Conservation (phyloP, 2,113 vertebrate genomes). For the Hyaena hyaena region DNA sequence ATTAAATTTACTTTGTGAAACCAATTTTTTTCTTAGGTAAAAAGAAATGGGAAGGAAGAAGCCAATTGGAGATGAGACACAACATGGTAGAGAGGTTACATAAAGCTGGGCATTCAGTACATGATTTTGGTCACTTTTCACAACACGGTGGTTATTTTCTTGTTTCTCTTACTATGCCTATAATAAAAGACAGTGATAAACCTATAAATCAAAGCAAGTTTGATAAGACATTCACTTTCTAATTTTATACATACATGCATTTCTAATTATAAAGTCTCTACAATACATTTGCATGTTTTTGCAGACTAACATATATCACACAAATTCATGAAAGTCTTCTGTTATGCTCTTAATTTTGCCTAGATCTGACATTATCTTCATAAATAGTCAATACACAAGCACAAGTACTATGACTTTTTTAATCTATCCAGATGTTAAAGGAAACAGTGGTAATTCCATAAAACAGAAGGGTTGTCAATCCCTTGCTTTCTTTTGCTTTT, state of each 20-base stretch:
- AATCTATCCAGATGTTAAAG: conserved; percentile 81
- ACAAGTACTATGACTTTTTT: conserved; percentile 79
- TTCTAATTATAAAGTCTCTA: conserved; percentile 71
- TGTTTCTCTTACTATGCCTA: conserved; percentile 64
- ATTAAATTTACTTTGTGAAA: not conserved
- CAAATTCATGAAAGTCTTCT: not conserved
- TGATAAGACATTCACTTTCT: conserved; percentile 35
- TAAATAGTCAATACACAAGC: conserved; percentile 68
- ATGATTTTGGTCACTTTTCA: conserved; percentile 76
- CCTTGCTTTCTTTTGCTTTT: not conserved
- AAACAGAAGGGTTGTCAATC: not conserved
- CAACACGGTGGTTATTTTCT: conserved; percentile 70
- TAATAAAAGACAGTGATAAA: conserved; percentile 66
- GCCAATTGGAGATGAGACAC: conserved; percentile 64
- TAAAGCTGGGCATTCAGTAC: conserved; percentile 70
- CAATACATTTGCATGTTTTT: not conserved
- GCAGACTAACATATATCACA: not conserved
- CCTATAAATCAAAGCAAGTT: conserved; percentile 66
- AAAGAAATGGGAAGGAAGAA: not conserved
- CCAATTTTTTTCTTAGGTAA: not conserved
- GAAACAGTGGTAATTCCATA: conserved; percentile 21
- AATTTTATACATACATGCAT: conserved; percentile 80
- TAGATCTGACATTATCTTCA: conserved; percentile 74
- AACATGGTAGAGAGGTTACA: conserved; percentile 64
- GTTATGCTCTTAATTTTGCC: conserved; percentile 75